These are phyloP conservation scores for Auanema freiburgensis DNA, from an alignment of 2,888 invertebrate species.

Conservation along the genomic window DNA sequence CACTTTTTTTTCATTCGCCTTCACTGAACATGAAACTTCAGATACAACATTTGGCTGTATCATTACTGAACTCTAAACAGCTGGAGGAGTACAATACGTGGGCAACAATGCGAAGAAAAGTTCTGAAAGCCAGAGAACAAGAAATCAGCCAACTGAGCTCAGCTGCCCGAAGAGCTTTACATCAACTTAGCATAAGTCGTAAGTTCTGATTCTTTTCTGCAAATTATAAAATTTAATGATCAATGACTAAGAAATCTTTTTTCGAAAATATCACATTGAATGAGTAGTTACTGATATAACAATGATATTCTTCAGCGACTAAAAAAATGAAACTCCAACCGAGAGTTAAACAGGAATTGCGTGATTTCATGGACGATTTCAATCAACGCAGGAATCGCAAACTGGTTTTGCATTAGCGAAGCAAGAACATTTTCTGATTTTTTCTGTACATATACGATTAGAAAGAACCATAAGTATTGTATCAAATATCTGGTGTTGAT, in stretches of 20 bases:
- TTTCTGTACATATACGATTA: no score
- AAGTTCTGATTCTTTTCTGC: conserved; percentile 11
- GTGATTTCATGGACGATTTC: conserved; percentile 30
- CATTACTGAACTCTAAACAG: conserved; percentile 51
- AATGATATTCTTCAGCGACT: no score
- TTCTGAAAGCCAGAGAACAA: conserved; percentile 48
- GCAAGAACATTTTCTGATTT: neutral
- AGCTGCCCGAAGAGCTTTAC: conserved; percentile 37
- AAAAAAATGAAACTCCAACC: conserved; percentile 20
- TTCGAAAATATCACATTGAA: no score
- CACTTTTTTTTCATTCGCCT: no score
- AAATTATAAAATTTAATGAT: no score
- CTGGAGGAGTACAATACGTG: conserved; percentile 54
- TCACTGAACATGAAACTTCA: no score
- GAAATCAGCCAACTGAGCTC: conserved; percentile 39
- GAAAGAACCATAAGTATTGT: conserved; percentile 10
- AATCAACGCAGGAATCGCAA: conserved; percentile 35
- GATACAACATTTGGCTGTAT: conserved; percentile 61
- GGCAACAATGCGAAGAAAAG: conserved; percentile 50
- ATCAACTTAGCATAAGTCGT: conserved; percentile 34
- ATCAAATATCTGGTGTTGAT: neutral
- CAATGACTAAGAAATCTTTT: no score
- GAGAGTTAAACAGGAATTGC: conserved; percentile 28
- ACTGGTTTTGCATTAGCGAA: conserved; percentile 13
- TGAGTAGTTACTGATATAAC: no score